phyloP scores from a whole-genome alignment of 2,113 vertebrate species.

The Apteryx mantelli region DNA sequence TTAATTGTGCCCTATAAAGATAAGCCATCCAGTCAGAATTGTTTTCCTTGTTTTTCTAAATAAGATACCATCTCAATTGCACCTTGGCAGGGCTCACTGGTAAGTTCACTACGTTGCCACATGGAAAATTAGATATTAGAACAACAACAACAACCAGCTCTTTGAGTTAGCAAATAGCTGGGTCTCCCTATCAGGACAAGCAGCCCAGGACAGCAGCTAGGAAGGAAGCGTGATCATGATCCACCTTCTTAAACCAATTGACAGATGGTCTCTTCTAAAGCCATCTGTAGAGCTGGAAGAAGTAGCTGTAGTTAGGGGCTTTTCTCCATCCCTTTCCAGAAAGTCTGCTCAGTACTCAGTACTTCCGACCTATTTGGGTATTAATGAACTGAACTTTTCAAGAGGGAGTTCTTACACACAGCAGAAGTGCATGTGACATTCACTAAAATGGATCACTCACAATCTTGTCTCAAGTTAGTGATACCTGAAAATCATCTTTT shows the following conservation, averaged over 20 bases:
- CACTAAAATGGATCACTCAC: neutral
- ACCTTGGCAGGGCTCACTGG: constrained; percentile 25
- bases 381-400: neutral
- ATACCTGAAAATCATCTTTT: neutral
- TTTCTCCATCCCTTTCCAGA: neutral
- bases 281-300: neutral
- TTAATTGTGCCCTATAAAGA: constrained; percentile 29
- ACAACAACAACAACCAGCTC: constrained; percentile 17
- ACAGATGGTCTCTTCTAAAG: neutral
- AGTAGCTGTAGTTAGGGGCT: neutral
- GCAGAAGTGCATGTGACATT: neutral
- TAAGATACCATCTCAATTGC: constrained; percentile 65
- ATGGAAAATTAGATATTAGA: constrained; percentile 47
- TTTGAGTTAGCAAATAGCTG: neutral
- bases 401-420: neutral
- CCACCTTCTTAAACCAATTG: neutral
- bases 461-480: neutral
- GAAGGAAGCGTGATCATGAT: neutral
- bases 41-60: constrained; percentile 55
- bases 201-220: neutral
- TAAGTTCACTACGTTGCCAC: constrained; percentile 44
- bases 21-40: constrained; percentile 25
- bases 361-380: neutral
- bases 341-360: neutral
- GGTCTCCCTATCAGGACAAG: neutral